These are phyloP conservation scores for Chromobotia macracanthus DNA, from an alignment of 2,797 vertebrate genomes.

Conservation along the genomic window DNA sequence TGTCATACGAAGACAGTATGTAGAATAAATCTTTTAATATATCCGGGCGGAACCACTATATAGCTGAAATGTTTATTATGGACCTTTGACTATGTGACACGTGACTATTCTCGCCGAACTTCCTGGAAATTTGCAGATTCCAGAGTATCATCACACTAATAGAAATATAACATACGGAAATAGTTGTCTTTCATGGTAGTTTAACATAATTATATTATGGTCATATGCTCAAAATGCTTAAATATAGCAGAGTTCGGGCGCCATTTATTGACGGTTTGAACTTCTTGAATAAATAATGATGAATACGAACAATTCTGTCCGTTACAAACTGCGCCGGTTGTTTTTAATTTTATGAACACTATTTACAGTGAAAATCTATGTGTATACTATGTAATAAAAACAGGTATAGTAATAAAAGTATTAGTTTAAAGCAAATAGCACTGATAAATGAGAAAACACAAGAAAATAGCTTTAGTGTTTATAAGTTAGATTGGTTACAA, in stretches of 20 bases:
- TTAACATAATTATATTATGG: not conserved
- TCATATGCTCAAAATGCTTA: too few species aligned
- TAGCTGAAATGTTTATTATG: not conserved
- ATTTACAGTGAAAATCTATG: too few species aligned
- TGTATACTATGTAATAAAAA: too few species aligned
- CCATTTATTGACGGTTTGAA: slow-evolving; percentile 1
- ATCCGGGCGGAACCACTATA: slow-evolving; percentile 50
- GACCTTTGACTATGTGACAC: slow-evolving; percentile 39
- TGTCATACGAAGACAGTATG: not conserved
- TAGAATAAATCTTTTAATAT: not conserved
- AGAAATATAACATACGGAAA: not conserved
- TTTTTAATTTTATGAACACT: too few species aligned
- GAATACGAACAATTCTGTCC: too few species aligned
- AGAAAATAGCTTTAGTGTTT: too few species aligned
- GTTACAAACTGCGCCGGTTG: too few species aligned
- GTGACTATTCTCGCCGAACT: not conserved
- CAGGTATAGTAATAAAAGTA: too few species aligned
- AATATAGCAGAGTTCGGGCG: not conserved
- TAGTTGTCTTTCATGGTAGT: not conserved
- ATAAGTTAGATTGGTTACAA: too few species aligned
- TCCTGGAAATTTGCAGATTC: not conserved
- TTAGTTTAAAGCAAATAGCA: too few species aligned
- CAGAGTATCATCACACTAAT: too few species aligned
- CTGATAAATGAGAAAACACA: too few species aligned
- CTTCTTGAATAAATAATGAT: not conserved